Evolutionary conservation across 1,140 invertebrate species (phyloP), one percentile per base, ranked within the genome.

Genomic region (Euschistus heros): DNA sequence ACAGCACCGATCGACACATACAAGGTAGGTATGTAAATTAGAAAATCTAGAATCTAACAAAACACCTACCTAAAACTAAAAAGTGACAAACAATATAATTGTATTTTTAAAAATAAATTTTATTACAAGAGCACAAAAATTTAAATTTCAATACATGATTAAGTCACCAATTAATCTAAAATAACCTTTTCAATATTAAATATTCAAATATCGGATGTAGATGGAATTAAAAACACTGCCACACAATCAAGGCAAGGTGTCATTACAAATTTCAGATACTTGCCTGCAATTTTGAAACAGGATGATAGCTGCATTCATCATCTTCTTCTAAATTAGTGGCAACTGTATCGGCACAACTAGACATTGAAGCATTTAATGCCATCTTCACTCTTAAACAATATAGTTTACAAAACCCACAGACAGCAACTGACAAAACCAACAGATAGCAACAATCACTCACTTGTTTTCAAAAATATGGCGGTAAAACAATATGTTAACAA

Each of bases 281-380:
- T 57, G 26, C 54, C 13, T 57, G 54, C 15, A 57, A 57, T 26
- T 57, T 57, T 24, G 54, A 22, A 57, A 57, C 24, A 0, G 24
- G 20, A 13, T 22, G 18, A 57, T 57, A 57, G 24, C 20, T 26
- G 15, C 18, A 22, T 26, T 57, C 54, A 5, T 50, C 47, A 17
- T 57, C 54, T 57, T 57, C 54, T 24, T 57, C 54, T 27, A 26
- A 17, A 17, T 22, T 57, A 17, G 15, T 26, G 1, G 24, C 15
- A 24, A 24, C 18, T 24, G 54, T 57, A 26, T 57, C 54, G 10
- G 20, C 24, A 57, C 18, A 24, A 14, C 54, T 57, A 10, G 54
- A 24, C 18, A 26, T 57, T 17, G 54, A 57, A 1, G 24, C 15
- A 57, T 18, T 57, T 15, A 57, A 24, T 14, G 20, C 24, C 54